phyloP scores from a whole-genome alignment of 1,140 invertebrate species.

The Nomia melanderi region DNA sequence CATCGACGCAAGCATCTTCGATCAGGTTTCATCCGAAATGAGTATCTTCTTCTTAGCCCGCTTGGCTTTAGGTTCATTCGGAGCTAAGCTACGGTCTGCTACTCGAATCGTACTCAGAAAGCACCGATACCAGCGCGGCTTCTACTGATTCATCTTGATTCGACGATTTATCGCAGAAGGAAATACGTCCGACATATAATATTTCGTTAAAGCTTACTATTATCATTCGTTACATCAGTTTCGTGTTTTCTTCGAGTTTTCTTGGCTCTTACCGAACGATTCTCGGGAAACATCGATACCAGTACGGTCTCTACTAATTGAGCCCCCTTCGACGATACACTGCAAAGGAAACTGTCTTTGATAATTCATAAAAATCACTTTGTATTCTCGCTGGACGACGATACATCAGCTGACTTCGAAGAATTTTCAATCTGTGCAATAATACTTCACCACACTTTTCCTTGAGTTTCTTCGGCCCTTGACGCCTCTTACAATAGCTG shows the following conservation, averaged over 20 bases:
- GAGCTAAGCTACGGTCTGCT: conserved; percentile 63
- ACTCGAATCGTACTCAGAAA: conserved; percentile 65
- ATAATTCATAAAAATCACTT: neutral
- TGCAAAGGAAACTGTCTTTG: neutral
- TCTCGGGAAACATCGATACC: conserved; percentile 68
- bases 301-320: conserved; percentile 35
- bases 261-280: no score
- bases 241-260: no score
- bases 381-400: conserved; percentile 30
- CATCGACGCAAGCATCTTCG: neutral
- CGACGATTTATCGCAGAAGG: no score
- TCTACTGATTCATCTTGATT: conserved; percentile 64
- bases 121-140: conserved; percentile 70
- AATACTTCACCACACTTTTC: neutral
- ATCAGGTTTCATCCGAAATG: conserved; percentile 57
- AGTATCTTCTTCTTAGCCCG: conserved; percentile 71
- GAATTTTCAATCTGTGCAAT: no score
- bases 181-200: no score
- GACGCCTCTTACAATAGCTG: neutral
- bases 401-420: conserved; percentile 10
- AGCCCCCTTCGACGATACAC: neutral
- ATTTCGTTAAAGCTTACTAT: no score
- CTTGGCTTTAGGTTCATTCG: conserved; percentile 60
- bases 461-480: neutral
- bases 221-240: no score